Evolutionary conservation across 2,113 vertebrate species (phyloP).

Genomic region (Thunnus thynnus): DNA sequence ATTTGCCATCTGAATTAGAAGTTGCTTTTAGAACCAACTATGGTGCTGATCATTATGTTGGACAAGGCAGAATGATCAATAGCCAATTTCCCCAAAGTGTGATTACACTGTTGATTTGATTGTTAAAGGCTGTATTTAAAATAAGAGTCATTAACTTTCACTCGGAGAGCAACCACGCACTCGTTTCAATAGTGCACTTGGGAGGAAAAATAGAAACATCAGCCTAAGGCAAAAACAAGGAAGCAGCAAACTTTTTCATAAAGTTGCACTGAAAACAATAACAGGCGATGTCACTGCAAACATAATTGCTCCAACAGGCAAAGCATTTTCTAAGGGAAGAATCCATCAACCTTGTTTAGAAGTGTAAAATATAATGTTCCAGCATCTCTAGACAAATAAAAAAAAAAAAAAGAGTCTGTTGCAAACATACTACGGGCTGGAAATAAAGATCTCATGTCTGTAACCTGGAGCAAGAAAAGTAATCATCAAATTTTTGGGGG

Average conservation of each 20-base stretch:
- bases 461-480: conserved; percentile 67
- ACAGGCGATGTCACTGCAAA: conserved; percentile 66
- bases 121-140: conserved; percentile 66
- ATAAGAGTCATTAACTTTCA: conserved; percentile 61
- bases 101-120: conserved; percentile 56
- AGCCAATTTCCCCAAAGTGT: conserved; percentile 59
- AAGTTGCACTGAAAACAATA: conserved; percentile 75
- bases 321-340: conserved; percentile 61
- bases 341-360: conserved; percentile 71
- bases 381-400: conserved; percentile 49
- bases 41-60: conserved; percentile 29
- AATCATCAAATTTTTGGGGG: conserved; percentile 53
- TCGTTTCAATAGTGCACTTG: conserved; percentile 52
- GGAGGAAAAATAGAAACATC: conserved; percentile 37
- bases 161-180: conserved; percentile 31
- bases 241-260: conserved; percentile 65
- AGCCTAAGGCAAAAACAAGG: conserved; percentile 66
- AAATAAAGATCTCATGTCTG: conserved; percentile 58
- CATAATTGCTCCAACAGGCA: conserved; percentile 72
- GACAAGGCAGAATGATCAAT: conserved; percentile 59
- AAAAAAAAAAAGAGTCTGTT: conserved; percentile 38
- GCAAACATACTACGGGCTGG: conserved; percentile 28
- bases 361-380: conserved; percentile 54
- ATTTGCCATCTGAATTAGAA: conserved; percentile 54
- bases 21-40: conserved; percentile 7